phyloP scores from a whole-genome alignment of 2,797 vertebrate genomes.

The Catamblyrhynchus diadema region DNA sequence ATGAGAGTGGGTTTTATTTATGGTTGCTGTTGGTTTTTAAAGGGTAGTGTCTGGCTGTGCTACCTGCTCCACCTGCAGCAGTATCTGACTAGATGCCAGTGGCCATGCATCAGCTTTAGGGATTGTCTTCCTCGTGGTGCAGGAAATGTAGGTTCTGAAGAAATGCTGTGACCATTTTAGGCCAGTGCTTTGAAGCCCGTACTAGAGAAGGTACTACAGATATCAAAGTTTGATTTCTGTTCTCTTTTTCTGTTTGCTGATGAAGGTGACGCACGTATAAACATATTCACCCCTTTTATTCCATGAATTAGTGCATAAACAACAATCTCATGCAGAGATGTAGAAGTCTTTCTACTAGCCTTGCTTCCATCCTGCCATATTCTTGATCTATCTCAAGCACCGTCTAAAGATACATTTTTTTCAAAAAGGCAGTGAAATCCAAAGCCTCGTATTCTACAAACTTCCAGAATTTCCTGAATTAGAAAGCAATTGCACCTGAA shows the following conservation, averaged over 20 bases:
- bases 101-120: not conserved
- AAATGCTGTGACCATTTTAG: not conserved
- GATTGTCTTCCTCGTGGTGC: not conserved
- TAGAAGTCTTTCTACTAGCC: not conserved
- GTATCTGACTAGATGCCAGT: not conserved
- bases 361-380: not conserved
- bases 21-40: not conserved
- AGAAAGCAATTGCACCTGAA: not conserved
- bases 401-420: not conserved
- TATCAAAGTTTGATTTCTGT: not conserved
- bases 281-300: accelerated
- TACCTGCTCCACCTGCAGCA: not conserved
- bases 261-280: not conserved
- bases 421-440: not conserved
- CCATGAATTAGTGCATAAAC: not conserved
- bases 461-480: not conserved
- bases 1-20: not conserved
- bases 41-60: not conserved
- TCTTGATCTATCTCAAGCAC: not conserved
- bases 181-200: not conserved
- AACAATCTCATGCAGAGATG: not conserved
- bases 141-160: not conserved
- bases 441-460: not conserved
- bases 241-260: not conserved
- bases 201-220: not conserved